Percentiles rank a stretch among this genome's conserved stretches.
Evolutionary conservation across 2,888 invertebrate species (phyloP).

Genomic region (Pheosia gnoma): DNA sequence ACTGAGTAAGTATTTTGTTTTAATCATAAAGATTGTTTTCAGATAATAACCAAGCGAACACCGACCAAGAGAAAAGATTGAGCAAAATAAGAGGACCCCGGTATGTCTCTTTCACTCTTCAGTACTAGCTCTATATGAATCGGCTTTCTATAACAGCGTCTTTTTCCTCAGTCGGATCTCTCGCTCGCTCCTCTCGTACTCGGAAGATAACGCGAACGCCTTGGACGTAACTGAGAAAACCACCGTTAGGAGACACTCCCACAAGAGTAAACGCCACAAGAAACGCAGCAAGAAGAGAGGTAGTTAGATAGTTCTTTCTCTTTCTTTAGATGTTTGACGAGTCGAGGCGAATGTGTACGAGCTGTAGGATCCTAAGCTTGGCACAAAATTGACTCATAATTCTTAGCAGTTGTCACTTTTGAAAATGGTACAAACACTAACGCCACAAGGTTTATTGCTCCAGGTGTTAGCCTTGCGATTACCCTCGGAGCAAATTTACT

Average conservation of each 20-base stretch:
- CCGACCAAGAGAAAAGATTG: conserved; percentile 24
- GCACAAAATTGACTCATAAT: too few relatives aligned
- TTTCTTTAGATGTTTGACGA: neutral
- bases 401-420: too few relatives aligned
- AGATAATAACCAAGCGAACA: neutral
- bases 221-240: conserved; percentile 6
- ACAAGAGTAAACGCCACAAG: conserved; percentile 38
- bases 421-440: too few relatives aligned
- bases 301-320: neutral
- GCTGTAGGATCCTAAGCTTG: too few relatives aligned
- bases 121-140: too few relatives aligned
- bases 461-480: too few relatives aligned
- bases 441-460: too few relatives aligned
- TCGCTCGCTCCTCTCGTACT: conserved; percentile 64
- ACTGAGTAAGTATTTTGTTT: too few relatives aligned
- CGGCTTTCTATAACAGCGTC: neutral
- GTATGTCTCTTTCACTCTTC: conserved; percentile 9
- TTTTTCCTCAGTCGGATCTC: conserved; percentile 56
- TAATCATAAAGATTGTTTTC: neutral
- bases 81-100: conserved; percentile 31
- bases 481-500: too few relatives aligned
- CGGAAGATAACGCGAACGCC: conserved; percentile 20
- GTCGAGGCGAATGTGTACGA: too few relatives aligned
- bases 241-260: conserved; percentile 32
- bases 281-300: conserved; percentile 31